These are phyloP conservation scores for Verasper variegatus DNA, from an alignment of 2,113 vertebrate genomes.

Conservation along the genomic window DNA sequence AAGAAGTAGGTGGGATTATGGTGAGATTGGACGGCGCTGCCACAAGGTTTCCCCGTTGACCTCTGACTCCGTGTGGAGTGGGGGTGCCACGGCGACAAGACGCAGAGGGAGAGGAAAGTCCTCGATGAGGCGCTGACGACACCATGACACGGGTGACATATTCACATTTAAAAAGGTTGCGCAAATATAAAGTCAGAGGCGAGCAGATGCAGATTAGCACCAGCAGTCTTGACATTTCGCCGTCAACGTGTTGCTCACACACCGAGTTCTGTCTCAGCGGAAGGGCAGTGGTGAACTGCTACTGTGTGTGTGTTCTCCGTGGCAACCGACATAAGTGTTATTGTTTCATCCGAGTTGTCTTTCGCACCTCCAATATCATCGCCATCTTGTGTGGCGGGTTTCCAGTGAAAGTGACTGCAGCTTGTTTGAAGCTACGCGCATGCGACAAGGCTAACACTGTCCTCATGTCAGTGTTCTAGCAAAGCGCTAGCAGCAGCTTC, in stretches of 20 bases:
- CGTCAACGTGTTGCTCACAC: neutral
- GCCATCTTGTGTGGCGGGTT: neutral
- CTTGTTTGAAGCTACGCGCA: neutral
- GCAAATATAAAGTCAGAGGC: neutral
- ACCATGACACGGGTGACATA: no score
- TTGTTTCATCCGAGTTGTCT: neutral
- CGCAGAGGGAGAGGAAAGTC: neutral
- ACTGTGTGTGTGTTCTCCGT: neutral
- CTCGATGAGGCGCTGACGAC: neutral
- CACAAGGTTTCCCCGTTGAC: slow-evolving; percentile 33
- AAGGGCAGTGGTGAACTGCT: neutral
- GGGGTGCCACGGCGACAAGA: neutral
- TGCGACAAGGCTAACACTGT: no score
- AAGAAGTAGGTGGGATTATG: slow-evolving; percentile 32
- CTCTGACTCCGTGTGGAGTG: slow-evolving; percentile 20
- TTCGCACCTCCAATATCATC: neutral
- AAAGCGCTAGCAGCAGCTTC: neutral
- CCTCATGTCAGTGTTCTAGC: no score
- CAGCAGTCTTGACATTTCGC: neutral
- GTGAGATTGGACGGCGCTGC: slow-evolving; percentile 14
- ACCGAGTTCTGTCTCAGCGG: neutral
- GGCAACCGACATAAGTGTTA: neutral
- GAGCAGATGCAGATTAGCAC: neutral
- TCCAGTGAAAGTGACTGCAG: neutral
- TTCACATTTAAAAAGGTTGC: neutral